These are phyloP conservation scores for Anarsia innoxiella DNA, from an alignment of 2,888 invertebrate genomes.

Conservation along the genomic window DNA sequence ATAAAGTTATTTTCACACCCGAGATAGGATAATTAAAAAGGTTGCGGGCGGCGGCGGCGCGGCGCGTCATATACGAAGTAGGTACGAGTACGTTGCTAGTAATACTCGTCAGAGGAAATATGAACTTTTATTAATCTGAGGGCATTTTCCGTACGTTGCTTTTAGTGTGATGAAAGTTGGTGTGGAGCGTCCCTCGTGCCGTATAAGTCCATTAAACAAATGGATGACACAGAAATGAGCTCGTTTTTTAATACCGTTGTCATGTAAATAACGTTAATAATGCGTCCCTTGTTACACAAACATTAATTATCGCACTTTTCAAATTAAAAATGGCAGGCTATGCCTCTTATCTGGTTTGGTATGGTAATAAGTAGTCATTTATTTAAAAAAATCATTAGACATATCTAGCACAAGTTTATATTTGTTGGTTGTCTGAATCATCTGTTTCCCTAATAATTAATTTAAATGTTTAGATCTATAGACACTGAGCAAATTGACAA, in stretches of 20 bases:
- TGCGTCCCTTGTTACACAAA: conserved; percentile 43
- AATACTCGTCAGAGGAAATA: conserved; percentile 41
- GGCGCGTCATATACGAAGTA: conserved; percentile 10
- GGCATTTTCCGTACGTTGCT: conserved; percentile 67
- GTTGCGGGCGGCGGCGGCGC: conserved; percentile 16
- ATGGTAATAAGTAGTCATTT: too few species aligned
- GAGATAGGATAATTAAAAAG: conserved; percentile 10
- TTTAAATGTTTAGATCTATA: too few species aligned
- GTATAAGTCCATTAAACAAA: conserved; percentile 70
- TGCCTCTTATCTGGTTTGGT: too few species aligned
- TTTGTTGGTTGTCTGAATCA: too few species aligned
- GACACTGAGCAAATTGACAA: too few species aligned
- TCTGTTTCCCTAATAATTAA: too few species aligned
- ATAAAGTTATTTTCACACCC: conserved; percentile 5
- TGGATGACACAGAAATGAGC: conserved; percentile 64
- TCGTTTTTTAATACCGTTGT: conserved; percentile 67
- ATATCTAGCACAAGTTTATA: too few species aligned
- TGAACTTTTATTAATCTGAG: conserved; percentile 65
- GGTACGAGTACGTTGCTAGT: background rate
- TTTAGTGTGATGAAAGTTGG: conserved; percentile 71
- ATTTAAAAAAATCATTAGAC: too few species aligned
- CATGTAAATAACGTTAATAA: conserved; percentile 61
- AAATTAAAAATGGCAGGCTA: conserved; percentile 24
- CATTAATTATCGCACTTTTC: conserved; percentile 41
- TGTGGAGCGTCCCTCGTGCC: conserved; percentile 61